Evolutionary conservation across 2,113 vertebrate genomes (phyloP).

Genomic region (Lepisosteus oculatus): DNA sequence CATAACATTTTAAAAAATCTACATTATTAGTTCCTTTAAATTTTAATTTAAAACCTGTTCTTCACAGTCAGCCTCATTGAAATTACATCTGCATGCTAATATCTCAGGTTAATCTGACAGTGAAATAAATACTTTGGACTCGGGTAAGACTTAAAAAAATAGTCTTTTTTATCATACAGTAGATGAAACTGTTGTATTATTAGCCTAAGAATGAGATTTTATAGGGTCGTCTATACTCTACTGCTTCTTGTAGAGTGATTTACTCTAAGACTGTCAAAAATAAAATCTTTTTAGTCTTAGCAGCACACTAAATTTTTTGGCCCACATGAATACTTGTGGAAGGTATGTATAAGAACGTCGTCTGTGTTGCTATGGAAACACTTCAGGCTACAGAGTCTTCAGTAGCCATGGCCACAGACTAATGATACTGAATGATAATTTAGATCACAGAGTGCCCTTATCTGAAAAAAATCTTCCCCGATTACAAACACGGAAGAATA

Average conservation of each 20-base stretch:
- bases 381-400: slow-evolving; percentile 24
- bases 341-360: slow-evolving; percentile 10
- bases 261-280: neutral
- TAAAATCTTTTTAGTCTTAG: slow-evolving; percentile 10
- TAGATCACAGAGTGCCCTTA: neutral
- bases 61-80: too few species aligned
- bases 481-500: neutral
- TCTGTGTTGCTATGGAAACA: slow-evolving; percentile 42
- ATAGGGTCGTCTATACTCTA: too few species aligned
- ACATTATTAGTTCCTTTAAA: too few species aligned
- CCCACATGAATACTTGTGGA: slow-evolving; percentile 16
- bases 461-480: neutral
- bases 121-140: too few species aligned
- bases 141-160: too few species aligned
- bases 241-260: too few species aligned
- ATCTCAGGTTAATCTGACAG: too few species aligned
- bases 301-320: slow-evolving; percentile 18
- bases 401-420: slow-evolving; percentile 42
- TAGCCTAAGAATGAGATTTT: too few species aligned
- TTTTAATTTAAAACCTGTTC: too few species aligned
- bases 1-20: too few species aligned
- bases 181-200: neutral
- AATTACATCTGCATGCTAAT: too few species aligned
- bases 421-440: slow-evolving; percentile 18
- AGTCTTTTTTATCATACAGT: too few species aligned